Conservation (phyloP, 2,888 invertebrate genomes). For the Sarcophaga subvicina region DNA sequence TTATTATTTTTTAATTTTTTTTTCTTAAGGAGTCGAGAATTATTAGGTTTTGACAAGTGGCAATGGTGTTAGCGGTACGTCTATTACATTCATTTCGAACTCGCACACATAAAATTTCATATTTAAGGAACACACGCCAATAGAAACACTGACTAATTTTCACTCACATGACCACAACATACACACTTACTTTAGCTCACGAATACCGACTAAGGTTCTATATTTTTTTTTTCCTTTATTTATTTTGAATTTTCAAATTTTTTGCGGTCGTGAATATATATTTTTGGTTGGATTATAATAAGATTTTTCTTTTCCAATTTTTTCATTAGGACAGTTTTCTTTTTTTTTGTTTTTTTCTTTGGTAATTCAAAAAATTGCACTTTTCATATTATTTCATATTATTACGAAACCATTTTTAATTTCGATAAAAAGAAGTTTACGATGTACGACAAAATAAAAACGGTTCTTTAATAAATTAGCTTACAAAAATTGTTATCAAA, state of each 20-base stretch:
- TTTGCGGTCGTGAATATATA: conserved; percentile 32
- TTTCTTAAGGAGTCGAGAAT: not conserved
- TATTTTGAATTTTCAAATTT: conserved; percentile 13
- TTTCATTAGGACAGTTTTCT: conserved; percentile 29
- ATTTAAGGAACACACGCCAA: conserved; percentile 59
- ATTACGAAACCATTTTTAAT: conserved; percentile 60
- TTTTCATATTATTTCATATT: conserved; percentile 33
- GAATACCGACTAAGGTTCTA: conserved; percentile 46
- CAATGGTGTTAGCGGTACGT: conserved; percentile 44
- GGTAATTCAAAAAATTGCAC: conserved; percentile 58
- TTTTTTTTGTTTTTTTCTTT: conserved; percentile 24
- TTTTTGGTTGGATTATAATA: conserved; percentile 57
- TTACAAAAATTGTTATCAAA: not conserved
- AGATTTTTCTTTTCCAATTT: conserved; percentile 42
- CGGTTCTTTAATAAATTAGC: not conserved
- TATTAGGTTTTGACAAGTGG: not conserved
- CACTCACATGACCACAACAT: conserved; percentile 42
- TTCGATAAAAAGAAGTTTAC: conserved; percentile 22
- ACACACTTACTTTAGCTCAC: conserved; percentile 31
- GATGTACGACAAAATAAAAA: conserved; percentile 8
- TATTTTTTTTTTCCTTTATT: conserved; percentile 29
- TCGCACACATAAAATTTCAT: conserved; percentile 51
- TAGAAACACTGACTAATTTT: conserved; percentile 59
- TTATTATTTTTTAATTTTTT: no score
- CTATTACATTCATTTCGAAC: conserved; percentile 43